Evolutionary conservation across 2,113 vertebrate genomes (phyloP), one percentile per base, ranked within the genome.

Genomic region (Hassar affinis): DNA sequence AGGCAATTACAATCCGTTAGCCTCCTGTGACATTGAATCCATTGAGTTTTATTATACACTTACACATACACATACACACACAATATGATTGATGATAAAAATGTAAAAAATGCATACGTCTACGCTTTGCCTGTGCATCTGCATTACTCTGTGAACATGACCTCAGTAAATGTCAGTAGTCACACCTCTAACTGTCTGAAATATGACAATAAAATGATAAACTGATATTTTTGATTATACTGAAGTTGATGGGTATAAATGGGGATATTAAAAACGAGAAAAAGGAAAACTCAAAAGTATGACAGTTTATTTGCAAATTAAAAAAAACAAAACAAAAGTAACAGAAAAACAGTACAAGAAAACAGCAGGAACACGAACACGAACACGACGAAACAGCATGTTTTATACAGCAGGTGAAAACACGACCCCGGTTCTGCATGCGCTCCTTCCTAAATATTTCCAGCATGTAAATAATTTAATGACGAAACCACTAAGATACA

Each of bases 271-370:
- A 75, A 80, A 80, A 69, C 74, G 35, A 6, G 30, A 35, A 77
- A 74, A 52, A 25, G 38, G 17, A 47, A 78, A 81, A 66, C 54
- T 69, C 52, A 78, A 81, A 78, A 49, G 14, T 35, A 18, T 68
- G 38, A 42, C 38, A 3, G 85, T 86, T 86, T 86, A 86, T 83
- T 85, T 83, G 80, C 79, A 79, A 69, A 81, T 80, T 75, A 69
- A 81, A 51, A 38, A 74, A 33, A 62, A 75, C 35, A 57, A 47
- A n/a, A n/a, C n/a, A 47, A 78, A 64, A 82, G 51, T 33, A 76
- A 78, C 38, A 78, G 30, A 80, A 54, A 17, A 77, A 54, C 45
- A 20, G 49, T 75, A 75, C 71, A 75, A 18, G 14, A 79, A 80
- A 64, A 74, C 57, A 85, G 54, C 74, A 64, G 18, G 69, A 79